Base-by-base conservation (phyloP, 1,140 invertebrate genomes). In the Ylistrum balloti region DNA sequence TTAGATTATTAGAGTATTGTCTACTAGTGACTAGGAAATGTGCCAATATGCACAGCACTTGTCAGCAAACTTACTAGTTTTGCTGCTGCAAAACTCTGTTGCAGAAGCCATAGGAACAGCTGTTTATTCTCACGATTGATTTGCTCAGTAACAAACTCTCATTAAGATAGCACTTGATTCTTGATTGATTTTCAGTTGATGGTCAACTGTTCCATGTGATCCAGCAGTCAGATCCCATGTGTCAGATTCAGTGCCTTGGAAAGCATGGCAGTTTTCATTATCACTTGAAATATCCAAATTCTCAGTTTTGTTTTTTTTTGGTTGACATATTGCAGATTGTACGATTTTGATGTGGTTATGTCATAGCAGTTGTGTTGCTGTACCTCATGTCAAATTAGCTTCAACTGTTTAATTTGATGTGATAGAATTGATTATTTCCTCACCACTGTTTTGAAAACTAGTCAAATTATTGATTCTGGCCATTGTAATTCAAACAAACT, bases 311-410 rank as follows among this genome's bases (percentile, higher is more conserved):
- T 74, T 74, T 7, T 28, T n/a, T 74, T 74, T 74, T 74, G n/a
- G 56, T 74, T 74, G 56, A 74, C 56, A 74, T 74, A 28, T 74
- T 74, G 56, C 56, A 74, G 22, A n/a, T 74, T 74, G 56, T 74
- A 28, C 9, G 22, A 74, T 74, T 74, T 17, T 74, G 56, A 74
- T 17, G 22, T 74, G 56, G 56, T 74, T 74, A 74, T 74, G 56
- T 28, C 56, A 74, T 74, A 7, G 56, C 56, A 28, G 56, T 17
- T 3, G 56, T 74, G 56, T 74, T 74, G 56, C 56, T 74, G n/a
- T 74, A 74, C 56, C 56, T 74, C 56, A 74, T 74, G 56, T 74
- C 56, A 74, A 74, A 74, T 74, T 74, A 74, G n/a, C n/a, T 74
- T 74, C 22, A 74, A n/a, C 56, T 74, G 56, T 74, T 74, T n/a